phyloP scores from a whole-genome alignment of 2,888 invertebrate genomes.

The Eupithecia subumbrata region DNA sequence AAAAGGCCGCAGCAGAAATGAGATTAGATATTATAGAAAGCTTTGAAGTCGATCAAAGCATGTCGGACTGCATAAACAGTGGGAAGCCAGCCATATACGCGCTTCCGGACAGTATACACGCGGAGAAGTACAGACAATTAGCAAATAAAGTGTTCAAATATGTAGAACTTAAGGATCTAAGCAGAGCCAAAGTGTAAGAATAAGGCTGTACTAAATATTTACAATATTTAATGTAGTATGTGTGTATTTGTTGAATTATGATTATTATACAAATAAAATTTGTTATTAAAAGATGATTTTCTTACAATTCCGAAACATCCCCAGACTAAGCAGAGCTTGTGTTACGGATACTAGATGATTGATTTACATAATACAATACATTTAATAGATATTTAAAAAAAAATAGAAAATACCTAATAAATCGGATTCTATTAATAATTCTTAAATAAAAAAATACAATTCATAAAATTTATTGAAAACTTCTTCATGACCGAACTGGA shows the following conservation, averaged over 20 bases:
- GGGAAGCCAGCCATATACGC: conserved; percentile 90
- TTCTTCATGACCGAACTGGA: conserved; percentile 60
- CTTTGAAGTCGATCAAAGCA: conserved; percentile 88
- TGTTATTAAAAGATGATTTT: conserved; percentile 47
- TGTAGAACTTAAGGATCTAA: conserved; percentile 67
- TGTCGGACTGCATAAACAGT: conserved; percentile 87
- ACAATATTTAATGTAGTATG: conserved; percentile 40
- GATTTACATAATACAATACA: too few relatives aligned
- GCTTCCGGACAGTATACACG: conserved; percentile 83
- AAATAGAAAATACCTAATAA: too few relatives aligned
- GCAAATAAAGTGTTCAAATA: conserved; percentile 78
- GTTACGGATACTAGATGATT: too few relatives aligned
- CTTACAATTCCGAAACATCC: neutral
- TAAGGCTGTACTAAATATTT: conserved; percentile 47
- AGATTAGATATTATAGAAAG: conserved; percentile 87
- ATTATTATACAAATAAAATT: conserved; percentile 58
- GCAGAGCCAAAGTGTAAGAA: conserved; percentile 60
- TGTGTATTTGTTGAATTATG: conserved; percentile 55
- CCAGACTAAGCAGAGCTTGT: too few relatives aligned
- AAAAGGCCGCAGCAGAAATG: conserved; percentile 85
- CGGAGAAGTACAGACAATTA: conserved; percentile 74
- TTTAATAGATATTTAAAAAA: too few relatives aligned
- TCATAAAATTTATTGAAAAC: conserved; percentile 75
- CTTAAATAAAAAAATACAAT: conserved; percentile 54
- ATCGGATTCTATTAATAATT: conserved; percentile 36